Conservation (phyloP, 1,140 invertebrate species). For the Ephestia elutella region DNA sequence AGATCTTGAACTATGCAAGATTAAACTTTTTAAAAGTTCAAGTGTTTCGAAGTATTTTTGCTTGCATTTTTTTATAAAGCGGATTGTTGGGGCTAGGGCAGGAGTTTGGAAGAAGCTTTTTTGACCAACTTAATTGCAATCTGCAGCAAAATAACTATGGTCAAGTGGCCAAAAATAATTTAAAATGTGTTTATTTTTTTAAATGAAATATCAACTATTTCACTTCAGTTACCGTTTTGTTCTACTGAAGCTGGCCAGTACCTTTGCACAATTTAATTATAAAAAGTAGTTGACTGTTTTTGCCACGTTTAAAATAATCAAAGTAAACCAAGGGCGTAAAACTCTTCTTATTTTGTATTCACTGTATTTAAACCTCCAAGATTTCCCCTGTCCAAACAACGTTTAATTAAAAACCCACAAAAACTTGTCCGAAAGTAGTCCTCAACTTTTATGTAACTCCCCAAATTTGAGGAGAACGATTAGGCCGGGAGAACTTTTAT, state of each 20-base stretch:
- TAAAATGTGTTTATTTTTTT: too few species aligned
- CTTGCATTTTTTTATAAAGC: neutral
- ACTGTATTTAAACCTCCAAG: neutral
- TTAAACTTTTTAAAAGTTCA: neutral
- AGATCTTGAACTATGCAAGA: constrained; percentile 1
- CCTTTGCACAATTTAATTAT: too few species aligned
- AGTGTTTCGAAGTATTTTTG: neutral
- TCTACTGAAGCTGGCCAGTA: too few species aligned
- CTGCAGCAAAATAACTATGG: too few species aligned
- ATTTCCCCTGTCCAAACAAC: neutral
- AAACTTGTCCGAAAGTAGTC: neutral
- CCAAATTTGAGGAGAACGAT: neutral
- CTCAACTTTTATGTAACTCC: neutral
- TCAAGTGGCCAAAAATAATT: too few species aligned
- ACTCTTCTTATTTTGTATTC: neutral
- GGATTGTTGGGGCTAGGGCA: neutral
- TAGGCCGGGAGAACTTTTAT: neutral
- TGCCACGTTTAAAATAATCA: neutral
- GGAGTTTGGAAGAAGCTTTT: too few species aligned
- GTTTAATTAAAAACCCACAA: neutral
- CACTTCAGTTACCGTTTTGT: too few species aligned
- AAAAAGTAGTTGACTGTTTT: too few species aligned
- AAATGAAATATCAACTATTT: too few species aligned
- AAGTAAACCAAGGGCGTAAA: neutral
- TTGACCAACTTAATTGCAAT: too few species aligned